phyloP scores from a whole-genome alignment of 2,888 invertebrate species.

The Drosophila borborema region DNA sequence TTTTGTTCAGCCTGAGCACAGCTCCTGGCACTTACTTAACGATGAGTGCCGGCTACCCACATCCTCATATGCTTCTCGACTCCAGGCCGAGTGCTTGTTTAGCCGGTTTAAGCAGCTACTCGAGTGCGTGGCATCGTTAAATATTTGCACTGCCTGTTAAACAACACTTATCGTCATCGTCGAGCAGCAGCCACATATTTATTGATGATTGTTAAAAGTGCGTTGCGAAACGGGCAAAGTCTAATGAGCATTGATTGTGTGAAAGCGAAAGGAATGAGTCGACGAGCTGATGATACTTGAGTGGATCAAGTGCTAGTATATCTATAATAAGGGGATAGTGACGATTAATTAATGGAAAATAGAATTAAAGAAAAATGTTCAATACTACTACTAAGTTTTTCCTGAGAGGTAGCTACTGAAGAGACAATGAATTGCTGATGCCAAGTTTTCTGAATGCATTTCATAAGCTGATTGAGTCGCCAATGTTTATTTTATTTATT shows the following conservation, averaged over 20 bases:
- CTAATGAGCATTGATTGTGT: background rate
- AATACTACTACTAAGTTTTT: background rate
- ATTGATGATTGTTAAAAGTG: background rate
- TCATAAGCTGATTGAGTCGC: no score
- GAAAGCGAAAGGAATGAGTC: background rate
- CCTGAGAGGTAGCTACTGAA: no score
- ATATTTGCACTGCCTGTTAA: constrained; percentile 57
- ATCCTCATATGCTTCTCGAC: constrained; percentile 24
- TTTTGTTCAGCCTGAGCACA: constrained; percentile 56
- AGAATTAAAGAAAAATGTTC: background rate
- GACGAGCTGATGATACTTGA: background rate
- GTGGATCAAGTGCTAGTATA: background rate
- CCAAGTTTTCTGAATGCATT: no score
- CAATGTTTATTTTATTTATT: no score
- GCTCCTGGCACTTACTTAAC: constrained; percentile 73
- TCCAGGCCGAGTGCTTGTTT: constrained; percentile 60
- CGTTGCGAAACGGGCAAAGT: background rate
- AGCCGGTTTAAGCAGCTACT: constrained; percentile 51
- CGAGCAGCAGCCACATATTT: constrained; percentile 10
- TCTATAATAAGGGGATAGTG: no score
- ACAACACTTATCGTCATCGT: constrained; percentile 23
- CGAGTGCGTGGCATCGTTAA: constrained; percentile 64
- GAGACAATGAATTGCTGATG: no score
- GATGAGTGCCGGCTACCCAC: constrained; percentile 52
- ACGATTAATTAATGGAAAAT: no score